A percentile compares a stretch with the other conserved stretches of the same genome.
Conservation (phyloP, 2,113 vertebrate species). For the Sceloporus tristichus region DNA sequence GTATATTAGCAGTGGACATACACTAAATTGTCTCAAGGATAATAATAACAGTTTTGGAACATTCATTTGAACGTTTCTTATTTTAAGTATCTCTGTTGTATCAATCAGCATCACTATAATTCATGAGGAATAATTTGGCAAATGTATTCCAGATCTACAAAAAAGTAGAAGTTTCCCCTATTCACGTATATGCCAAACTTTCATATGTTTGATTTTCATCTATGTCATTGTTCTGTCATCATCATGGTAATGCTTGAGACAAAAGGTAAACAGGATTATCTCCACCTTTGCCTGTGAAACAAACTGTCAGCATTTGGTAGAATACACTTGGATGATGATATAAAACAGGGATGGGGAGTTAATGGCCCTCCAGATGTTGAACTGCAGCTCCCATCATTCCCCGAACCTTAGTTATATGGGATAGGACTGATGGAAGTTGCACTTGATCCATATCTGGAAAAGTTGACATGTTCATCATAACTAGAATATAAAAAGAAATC, state of each 20-base stretch:
- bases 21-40: slow-evolving; percentile 9
- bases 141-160: background rate
- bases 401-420: no score
- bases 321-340: background rate
- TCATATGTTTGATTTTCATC: slow-evolving; percentile 22
- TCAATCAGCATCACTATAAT: background rate
- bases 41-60: slow-evolving; percentile 32
- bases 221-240: background rate
- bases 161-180: background rate
- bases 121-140: background rate
- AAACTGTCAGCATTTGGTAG: background rate
- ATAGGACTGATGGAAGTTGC: no score
- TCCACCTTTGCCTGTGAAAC: background rate
- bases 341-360: no score
- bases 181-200: background rate
- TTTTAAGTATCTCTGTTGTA: slow-evolving; percentile 18
- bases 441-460: no score
- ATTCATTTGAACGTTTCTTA: slow-evolving; percentile 22
- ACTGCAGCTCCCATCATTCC: background rate
- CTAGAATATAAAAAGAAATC: no score
- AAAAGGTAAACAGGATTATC: background rate
- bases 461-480: no score
- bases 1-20: slow-evolving; percentile 25
- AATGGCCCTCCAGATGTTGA: background rate
- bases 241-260: background rate